Evolutionary conservation across 2,888 invertebrate genomes (phyloP), one percentile per base, ranked within the genome.

Genomic region (Torymus texanus): DNA sequence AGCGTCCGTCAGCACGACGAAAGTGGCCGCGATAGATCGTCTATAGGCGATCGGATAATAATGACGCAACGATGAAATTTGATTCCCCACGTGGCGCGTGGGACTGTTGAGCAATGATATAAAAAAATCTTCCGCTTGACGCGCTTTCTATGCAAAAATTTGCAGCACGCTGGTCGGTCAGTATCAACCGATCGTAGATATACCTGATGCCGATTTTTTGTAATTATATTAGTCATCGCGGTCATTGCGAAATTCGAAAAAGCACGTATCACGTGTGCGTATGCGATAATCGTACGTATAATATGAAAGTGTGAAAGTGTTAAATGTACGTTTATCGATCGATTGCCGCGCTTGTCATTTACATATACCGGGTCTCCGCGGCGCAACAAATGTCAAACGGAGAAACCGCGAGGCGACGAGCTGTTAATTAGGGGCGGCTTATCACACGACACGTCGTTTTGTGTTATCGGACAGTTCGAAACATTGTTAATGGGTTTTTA

Each of bases 1-100:
- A 82, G 77, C 74, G 74, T 59, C 41, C 65, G 21, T 68, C 75
- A 82, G 77, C 74, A 66, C 50, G 21, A 65, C 50, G 79, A 80
- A 80, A 82, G 79, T 76, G 13, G 24, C 56, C 62, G 66, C 55
- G 66, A 78, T 59, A 53, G 70, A 75, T 75, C 63, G 53, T 3
- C 70, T 53, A 70, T 70, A 24, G 55, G 61, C n/a, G 21, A 65
- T 67, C 66, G 16, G 58, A 70, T 18, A 13, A 59, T 50, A 53
- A 55, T 78, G 16, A 79, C 41, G 75, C 50, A 78, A 80, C 24
- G 16, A 63, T n/a, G 58, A 77, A 76, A 73, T 80, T 74, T 74
- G 70, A 80, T 51, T 78, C 62, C 50, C 56, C 18, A 41, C 41
- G 8, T 41, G 41, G 63, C 51, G n/a, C 56, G 59, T 59, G 14